These are phyloP conservation scores for Andrena hattorfiana DNA, from an alignment of 2,888 invertebrate species.

Conservation along the genomic window DNA sequence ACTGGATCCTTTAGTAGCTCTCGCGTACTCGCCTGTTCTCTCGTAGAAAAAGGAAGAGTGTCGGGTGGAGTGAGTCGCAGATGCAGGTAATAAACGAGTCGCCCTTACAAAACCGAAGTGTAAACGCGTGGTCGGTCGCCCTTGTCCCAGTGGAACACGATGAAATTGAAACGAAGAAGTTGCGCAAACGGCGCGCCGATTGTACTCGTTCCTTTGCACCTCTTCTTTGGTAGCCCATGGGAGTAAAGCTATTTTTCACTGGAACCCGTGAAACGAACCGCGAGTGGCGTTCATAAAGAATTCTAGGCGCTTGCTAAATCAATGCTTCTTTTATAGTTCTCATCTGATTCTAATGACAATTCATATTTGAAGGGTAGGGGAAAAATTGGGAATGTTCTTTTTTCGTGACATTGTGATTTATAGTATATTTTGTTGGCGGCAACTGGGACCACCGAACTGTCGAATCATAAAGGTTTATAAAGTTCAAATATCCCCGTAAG, in stretches of 20 bases:
- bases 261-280: slow-evolving; percentile 39
- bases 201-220: slow-evolving; percentile 46
- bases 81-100: slow-evolving; percentile 39
- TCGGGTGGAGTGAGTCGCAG: slow-evolving; percentile 6
- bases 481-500: no score
- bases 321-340: neutral
- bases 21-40: neutral
- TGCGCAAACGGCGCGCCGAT: slow-evolving; percentile 20
- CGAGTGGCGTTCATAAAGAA: neutral
- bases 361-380: no score
- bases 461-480: no score
- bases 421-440: no score
- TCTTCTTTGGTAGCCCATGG: slow-evolving; percentile 45
- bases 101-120: slow-evolving; percentile 49
- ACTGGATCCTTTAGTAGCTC: neutral
- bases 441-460: no score
- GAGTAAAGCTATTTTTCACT: slow-evolving; percentile 49
- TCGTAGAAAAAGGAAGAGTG: neutral
- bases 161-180: slow-evolving; percentile 52
- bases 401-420: no score
- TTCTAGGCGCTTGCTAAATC: neutral
- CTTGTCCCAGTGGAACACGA: slow-evolving; percentile 48
- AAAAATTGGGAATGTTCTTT: no score
- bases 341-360: neutral
- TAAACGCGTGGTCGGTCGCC: slow-evolving; percentile 35